Evolutionary conservation across 2,797 vertebrate species (phyloP).

Genomic region (Tarsius wallacei): DNA sequence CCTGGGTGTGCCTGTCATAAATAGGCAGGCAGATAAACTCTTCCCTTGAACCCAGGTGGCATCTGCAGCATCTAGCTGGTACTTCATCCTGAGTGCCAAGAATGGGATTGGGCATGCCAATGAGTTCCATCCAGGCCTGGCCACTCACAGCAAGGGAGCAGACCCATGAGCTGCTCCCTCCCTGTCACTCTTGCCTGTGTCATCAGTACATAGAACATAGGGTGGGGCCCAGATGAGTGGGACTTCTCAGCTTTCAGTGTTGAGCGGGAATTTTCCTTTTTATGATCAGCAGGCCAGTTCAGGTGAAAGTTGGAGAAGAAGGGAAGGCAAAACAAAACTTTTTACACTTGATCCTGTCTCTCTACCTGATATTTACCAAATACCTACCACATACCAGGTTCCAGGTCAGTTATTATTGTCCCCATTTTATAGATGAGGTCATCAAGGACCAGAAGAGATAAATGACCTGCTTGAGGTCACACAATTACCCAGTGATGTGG

Average conservation of each 20-base stretch:
- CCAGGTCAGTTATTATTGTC: background rate
- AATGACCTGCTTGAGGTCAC: background rate
- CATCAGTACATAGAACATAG: background rate
- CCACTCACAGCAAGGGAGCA: background rate
- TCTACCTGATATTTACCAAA: background rate
- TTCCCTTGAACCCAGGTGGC: background rate
- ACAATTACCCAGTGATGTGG: fast-evolving
- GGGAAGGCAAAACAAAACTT: background rate
- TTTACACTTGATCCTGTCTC: background rate
- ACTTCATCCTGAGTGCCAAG: background rate
- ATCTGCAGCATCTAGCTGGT: background rate
- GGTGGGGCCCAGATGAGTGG: background rate
- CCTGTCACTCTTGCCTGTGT: background rate
- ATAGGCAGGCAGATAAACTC: background rate
- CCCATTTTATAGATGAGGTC: background rate
- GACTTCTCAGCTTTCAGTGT: background rate
- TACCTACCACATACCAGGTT: background rate
- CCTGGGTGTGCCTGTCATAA: background rate
- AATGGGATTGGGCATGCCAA: fast-evolving
- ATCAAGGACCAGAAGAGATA: background rate
- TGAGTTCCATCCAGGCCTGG: background rate
- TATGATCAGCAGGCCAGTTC: background rate
- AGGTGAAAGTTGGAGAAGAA: background rate
- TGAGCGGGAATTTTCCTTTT: background rate
- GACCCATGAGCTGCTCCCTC: background rate